Conservation (phyloP, 2,888 invertebrate genomes). For the Melikaiella ostensackeni region DNA sequence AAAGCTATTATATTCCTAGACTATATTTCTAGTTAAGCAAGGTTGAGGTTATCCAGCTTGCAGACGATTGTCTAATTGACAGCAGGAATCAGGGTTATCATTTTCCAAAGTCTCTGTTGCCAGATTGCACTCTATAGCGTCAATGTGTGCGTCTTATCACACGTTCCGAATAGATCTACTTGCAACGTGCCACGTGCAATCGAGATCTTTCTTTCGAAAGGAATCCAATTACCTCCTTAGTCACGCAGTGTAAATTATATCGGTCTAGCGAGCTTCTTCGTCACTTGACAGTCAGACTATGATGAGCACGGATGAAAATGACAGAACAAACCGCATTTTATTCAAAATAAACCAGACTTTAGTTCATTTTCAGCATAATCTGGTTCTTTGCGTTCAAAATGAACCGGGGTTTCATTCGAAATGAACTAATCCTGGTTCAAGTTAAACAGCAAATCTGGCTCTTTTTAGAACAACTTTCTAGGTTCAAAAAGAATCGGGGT, state of each 20-base stretch:
- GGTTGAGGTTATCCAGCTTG: slow-evolving; percentile 35
- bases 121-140: slow-evolving; percentile 28
- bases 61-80: slow-evolving; percentile 32
- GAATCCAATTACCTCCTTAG: slow-evolving; percentile 37
- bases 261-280: slow-evolving; percentile 3
- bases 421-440: neutral
- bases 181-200: slow-evolving; percentile 24
- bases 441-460: no score
- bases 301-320: neutral
- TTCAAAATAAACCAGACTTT: neutral
- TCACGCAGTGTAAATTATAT: slow-evolving; percentile 38
- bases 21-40: slow-evolving; percentile 18
- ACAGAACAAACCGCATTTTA: neutral
- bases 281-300: slow-evolving; percentile 2
- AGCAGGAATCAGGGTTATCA: slow-evolving; percentile 30
- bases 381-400: neutral
- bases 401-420: neutral
- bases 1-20: slow-evolving; percentile 33
- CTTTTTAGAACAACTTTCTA: no score
- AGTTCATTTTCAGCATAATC: neutral
- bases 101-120: slow-evolving; percentile 27
- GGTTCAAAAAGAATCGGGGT: no score
- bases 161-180: slow-evolving; percentile 30
- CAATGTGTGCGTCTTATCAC: slow-evolving; percentile 34
- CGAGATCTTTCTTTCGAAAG: slow-evolving; percentile 35